A percentile compares a stretch with the other conserved stretches of the same genome.
phyloP scores from a whole-genome alignment of 2,888 invertebrate species.

The Heliconius sara region DNA sequence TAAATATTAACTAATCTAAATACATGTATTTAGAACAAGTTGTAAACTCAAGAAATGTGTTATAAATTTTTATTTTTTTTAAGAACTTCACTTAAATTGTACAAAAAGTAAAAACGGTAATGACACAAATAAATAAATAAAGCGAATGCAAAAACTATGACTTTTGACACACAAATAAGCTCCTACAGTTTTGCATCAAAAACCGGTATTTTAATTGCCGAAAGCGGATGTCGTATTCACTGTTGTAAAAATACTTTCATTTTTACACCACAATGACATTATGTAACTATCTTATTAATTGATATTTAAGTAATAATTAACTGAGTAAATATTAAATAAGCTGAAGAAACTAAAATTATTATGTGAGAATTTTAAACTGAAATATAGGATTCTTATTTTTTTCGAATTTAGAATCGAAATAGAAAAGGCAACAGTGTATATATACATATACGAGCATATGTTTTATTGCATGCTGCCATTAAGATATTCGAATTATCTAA shows the following conservation, averaged over 20 bases:
- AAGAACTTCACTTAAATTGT: background rate
- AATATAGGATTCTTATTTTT: too few species aligned
- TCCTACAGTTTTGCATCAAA: slow-evolving; percentile 4
- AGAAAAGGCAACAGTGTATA: too few species aligned
- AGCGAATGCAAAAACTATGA: background rate
- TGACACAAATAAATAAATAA: background rate
- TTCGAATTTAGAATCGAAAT: too few species aligned
- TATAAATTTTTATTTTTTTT: background rate
- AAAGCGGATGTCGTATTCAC: slow-evolving; percentile 28
- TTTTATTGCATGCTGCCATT: too few species aligned
- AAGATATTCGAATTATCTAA: too few species aligned
- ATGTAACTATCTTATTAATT: slow-evolving; percentile 22
- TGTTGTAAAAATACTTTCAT: slow-evolving; percentile 41
- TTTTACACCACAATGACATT: slow-evolving; percentile 21
- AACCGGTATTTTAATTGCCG: slow-evolving; percentile 27
- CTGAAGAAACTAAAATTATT: background rate
- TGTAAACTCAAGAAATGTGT: too few species aligned
- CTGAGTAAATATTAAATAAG: background rate
- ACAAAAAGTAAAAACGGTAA: background rate
- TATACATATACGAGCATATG: too few species aligned
- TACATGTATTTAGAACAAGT: too few species aligned
- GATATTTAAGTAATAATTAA: background rate
- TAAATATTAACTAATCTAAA: too few species aligned
- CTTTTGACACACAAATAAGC: slow-evolving; percentile 8
- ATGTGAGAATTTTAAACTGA: background rate